Percentiles rank a stretch among this genome's conserved stretches.
phyloP scores from a whole-genome alignment of 1,140 invertebrate species.

The Battus philenor region DNA sequence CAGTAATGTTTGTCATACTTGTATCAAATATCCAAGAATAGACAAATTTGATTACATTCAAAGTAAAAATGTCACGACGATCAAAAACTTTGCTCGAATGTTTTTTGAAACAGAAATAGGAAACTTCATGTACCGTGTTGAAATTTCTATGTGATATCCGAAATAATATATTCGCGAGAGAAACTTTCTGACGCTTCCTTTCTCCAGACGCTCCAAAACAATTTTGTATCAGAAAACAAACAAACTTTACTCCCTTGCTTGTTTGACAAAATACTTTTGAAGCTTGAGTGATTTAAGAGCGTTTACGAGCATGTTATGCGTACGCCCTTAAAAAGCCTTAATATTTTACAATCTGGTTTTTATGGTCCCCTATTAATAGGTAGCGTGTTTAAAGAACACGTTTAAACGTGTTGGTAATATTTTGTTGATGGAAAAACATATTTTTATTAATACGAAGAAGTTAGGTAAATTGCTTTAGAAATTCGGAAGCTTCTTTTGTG shows the following conservation, averaged over 20 bases:
- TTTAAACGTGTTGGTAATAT: background rate
- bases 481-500: no score
- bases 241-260: slow-evolving; percentile 17
- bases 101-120: no score
- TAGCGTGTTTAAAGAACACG: background rate
- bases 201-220: slow-evolving; percentile 20
- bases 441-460: no score
- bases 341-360: background rate
- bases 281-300: slow-evolving; percentile 15
- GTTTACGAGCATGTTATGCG: slow-evolving; percentile 13
- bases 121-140: no score
- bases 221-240: slow-evolving; percentile 26
- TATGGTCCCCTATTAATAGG: background rate
- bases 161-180: slow-evolving; percentile 15
- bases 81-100: no score
- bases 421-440: no score
- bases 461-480: no score
- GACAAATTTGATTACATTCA: no score
- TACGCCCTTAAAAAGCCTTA: slow-evolving; percentile 9
- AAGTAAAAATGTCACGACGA: no score
- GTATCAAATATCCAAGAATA: no score
- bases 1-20: no score
- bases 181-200: slow-evolving; percentile 16
- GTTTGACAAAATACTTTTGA: slow-evolving; percentile 20
- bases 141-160: background rate